Evolutionary conservation across 2,888 invertebrate genomes (phyloP), one percentile per base, ranked within the genome.

Genomic region (Drosophila acutilabella): DNA sequence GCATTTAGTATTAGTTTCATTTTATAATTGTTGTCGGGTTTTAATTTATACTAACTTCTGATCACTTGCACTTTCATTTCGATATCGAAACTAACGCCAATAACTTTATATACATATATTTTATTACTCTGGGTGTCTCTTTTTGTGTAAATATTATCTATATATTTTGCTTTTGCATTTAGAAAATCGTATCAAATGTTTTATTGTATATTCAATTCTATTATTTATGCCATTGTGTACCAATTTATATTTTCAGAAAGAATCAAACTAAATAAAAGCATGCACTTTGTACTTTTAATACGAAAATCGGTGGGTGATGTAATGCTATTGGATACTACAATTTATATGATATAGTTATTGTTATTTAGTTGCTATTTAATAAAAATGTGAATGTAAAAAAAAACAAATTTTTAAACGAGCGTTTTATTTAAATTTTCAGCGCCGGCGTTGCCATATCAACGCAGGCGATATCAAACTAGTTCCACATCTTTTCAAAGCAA

Each of bases 301-400:
- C 68, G 71, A 74, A 74, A 71, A 74, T 71, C 73, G 83, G 80
- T 88, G 83, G 86, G 83, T 84, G 88, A 88, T 85, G 86, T 86
- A 68, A 73, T 75, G 64, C 78, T 71, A 64, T 65, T 80, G 88
- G 88, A 88, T 78, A 79, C 64, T 88, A 54, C 66, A 36, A 36
- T 13, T 36, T 62, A 69, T 72, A 61, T 64, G 70, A 41, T 66
- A 26, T 76, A 73, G 70, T 86, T 72, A 75, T 80, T 84, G 83
- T 84, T 84, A 84, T 88, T 82, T 88, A 84, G 86, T 84, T 74
- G 48, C 70, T 88, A 83, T 80, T 73, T 73, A 88, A 77, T 76
- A 74, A 76, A 77, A 73, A 72, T 71, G 54, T 73, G 62, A 71
- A 87, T 73, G 50, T 67, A 76, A 60, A 53, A 65, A 65, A 70